A percentile compares a stretch with the other conserved stretches of the same genome.
These are phyloP conservation scores for Centruroides vittatus DNA, from an alignment of 1,140 invertebrate genomes.

Conservation along the genomic window DNA sequence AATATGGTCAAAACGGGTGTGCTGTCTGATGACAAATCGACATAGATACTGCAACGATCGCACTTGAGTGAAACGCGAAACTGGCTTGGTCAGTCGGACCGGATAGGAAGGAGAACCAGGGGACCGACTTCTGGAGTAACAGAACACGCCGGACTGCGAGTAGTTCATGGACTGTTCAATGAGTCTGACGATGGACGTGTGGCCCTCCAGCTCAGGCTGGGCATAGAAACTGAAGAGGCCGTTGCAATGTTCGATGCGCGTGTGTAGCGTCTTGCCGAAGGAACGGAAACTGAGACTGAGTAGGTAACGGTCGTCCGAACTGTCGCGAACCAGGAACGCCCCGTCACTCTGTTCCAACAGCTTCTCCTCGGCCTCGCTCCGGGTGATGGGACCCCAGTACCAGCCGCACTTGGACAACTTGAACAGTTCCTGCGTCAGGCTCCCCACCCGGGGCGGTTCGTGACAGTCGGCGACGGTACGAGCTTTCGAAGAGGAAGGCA, in stretches of 20 bases:
- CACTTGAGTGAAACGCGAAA: slow-evolving; percentile 58
- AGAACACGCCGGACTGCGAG: slow-evolving; percentile 52
- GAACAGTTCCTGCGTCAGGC: slow-evolving; percentile 38
- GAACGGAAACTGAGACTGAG: slow-evolving; percentile 58
- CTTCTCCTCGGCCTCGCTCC: slow-evolving; percentile 44
- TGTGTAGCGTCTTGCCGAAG: slow-evolving; percentile 52
- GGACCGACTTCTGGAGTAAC: slow-evolving; percentile 48
- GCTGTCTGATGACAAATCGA: slow-evolving; percentile 57
- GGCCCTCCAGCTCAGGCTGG: slow-evolving; percentile 46
- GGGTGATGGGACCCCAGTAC: slow-evolving; percentile 50
- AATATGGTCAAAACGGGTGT: slow-evolving; percentile 52
- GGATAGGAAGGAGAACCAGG: slow-evolving; percentile 51
- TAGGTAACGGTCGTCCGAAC: slow-evolving; percentile 50
- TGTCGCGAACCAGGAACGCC: slow-evolving; percentile 60
- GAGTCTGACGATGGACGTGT: slow-evolving; percentile 48
- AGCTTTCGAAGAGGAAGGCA: too few relatives aligned
- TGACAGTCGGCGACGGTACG: too few relatives aligned
- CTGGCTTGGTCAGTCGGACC: slow-evolving; percentile 55
- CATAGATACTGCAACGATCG: slow-evolving; percentile 57
- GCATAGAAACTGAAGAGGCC: slow-evolving; percentile 50
- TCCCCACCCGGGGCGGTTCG: slow-evolving; percentile 10
- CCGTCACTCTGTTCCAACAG: slow-evolving; percentile 54
- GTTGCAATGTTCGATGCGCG: slow-evolving; percentile 48
- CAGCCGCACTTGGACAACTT: slow-evolving; percentile 44
- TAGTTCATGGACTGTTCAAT: slow-evolving; percentile 53